These are phyloP conservation scores for Grapholita molesta DNA, from an alignment of 1,140 invertebrate species.

Conservation along the genomic window DNA sequence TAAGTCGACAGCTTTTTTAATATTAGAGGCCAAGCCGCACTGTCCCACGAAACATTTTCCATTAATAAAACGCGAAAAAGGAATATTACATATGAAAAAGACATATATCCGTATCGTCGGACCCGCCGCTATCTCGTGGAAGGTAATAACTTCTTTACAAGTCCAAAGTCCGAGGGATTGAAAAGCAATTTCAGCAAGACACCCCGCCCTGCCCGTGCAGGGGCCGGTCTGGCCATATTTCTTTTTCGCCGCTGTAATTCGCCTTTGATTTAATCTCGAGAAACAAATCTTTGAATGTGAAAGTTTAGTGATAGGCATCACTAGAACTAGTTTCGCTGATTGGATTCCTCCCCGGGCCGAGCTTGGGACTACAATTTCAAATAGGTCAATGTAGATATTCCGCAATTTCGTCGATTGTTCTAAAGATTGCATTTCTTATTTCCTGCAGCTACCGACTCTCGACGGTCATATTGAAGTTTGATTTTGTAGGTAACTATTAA, in stretches of 20 bases:
- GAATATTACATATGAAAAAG: constrained; percentile 78
- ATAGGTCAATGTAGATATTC: constrained; percentile 65
- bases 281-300: constrained; percentile 78
- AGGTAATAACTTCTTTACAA: constrained; percentile 81
- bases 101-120: constrained; percentile 77
- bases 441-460: constrained; percentile 32
- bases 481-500: neutral
- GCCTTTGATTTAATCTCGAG: constrained; percentile 77
- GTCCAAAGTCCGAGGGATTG: constrained; percentile 80
- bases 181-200: constrained; percentile 79
- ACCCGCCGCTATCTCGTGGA: constrained; percentile 75
- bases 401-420: constrained; percentile 68
- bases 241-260: constrained; percentile 77
- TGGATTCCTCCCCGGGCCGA: constrained; percentile 62
- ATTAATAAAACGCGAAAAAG: constrained; percentile 78
- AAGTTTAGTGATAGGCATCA: constrained; percentile 74
- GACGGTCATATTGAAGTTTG: neutral
- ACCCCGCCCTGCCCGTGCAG: constrained; percentile 58
- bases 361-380: constrained; percentile 59
- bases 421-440: constrained; percentile 71
- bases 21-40: constrained; percentile 63
- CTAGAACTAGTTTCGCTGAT: constrained; percentile 72
- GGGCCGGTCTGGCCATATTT: constrained; percentile 73
- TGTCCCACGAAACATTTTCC: constrained; percentile 76
- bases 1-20: constrained; percentile 68